Evolutionary conservation across 1,140 invertebrate genomes (phyloP), one percentile per base, ranked within the genome.

Genomic region (Penaeus vannamei): DNA sequence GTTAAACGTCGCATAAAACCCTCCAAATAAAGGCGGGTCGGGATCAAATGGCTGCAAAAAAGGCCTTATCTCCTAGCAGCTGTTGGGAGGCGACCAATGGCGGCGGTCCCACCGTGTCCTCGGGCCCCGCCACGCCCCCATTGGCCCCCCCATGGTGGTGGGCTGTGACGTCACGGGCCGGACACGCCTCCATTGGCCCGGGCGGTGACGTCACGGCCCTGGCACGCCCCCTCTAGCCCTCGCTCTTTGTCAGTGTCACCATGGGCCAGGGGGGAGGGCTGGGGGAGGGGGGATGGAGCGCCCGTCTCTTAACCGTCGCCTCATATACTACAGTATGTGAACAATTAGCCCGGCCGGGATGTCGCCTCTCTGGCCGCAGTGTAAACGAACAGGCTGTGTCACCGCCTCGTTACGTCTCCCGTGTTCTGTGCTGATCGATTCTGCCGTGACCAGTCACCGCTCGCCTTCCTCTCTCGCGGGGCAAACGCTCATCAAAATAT

Each of bases 101-200:
- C 32, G 32, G 79, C 76, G 77, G 62, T 79, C 36, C 60, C 79
- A 5, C 32, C n/a, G 60, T 66, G 53, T 66, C 86, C 86, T 19
- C 77, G 46, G 42, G 85, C 85, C 85, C 77, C 85, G 76, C 66
- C 86, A 87, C 86, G 86, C 86, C 86, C 62, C 77, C 79, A 79
- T 80, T 86, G 85, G 85, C 85, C 76, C 26, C 66, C 66, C 20
- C 46, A 20, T 5, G 59, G 42, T 26, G 53, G 46, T 17, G 26
- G 61, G 29, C 26, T 23, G 53, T 79, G 85, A 79, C 85, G 72
- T 86, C 85, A 86, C 20, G 83, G 83, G 29, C 26, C 26, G 29
- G 72, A 76, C 72, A 76, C 72, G 72, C 72, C 72, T 76, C 42
- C n/a, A 29, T 36, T 36, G 42, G 72, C 72, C 72, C 72, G 29